A percentile compares a stretch with the other conserved stretches of the same genome.
phyloP scores from a whole-genome alignment of 2,113 vertebrate genomes.

The Elachura formosa region DNA sequence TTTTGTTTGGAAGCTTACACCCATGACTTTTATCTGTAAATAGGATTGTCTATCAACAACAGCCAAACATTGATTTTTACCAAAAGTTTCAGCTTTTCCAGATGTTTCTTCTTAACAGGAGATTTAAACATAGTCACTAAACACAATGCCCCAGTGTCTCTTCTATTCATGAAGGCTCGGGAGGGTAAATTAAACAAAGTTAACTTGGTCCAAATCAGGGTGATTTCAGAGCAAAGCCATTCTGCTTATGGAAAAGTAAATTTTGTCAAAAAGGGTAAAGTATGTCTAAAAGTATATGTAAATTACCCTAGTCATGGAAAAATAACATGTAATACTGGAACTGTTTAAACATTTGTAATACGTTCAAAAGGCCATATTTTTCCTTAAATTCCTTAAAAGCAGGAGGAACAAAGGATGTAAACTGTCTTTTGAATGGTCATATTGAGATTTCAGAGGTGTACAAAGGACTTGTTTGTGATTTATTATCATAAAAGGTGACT shows the following conservation, averaged over 20 bases:
- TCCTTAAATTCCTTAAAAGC: background rate
- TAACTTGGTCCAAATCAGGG: background rate
- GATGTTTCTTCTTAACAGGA: background rate
- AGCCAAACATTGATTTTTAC: background rate
- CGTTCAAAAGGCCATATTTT: background rate
- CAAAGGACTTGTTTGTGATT: background rate
- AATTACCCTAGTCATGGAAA: background rate
- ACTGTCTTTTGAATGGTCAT: background rate
- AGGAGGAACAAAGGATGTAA: background rate
- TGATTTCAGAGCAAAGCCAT: background rate
- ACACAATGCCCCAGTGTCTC: background rate
- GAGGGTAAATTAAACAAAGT: background rate
- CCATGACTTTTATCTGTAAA: conserved; percentile 3
- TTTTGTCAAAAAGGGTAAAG: background rate
- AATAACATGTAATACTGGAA: background rate
- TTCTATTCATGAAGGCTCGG: background rate
- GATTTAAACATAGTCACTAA: background rate
- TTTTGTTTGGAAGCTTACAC: background rate
- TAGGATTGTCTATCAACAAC: background rate
- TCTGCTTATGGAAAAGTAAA: background rate
- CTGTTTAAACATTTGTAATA: background rate
- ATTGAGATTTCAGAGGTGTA: background rate
- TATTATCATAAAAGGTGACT: background rate
- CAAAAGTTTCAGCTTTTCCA: background rate
- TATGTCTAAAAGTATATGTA: too few species aligned